These are phyloP conservation scores for Danio rerio DNA, from an alignment of 2,113 vertebrate species.

Conservation along the genomic window GRCz12tu NC_133195.1:40708001-40708500, in stretches of 20 bases:
- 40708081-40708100: neutral
- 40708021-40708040: constrained; percentile 25
- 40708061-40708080: neutral
- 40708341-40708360: constrained; percentile 70
- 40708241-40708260: constrained; percentile 56
- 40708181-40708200: constrained; percentile 44
- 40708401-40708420: constrained; percentile 60
- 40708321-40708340: constrained; percentile 30
- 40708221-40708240: constrained; percentile 55
- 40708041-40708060: constrained; percentile 46
- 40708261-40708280: constrained; percentile 48
- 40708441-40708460: constrained; percentile 71
- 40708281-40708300: constrained; percentile 31
- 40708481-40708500: constrained; percentile 29
- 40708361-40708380: constrained; percentile 84
- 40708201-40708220: constrained; percentile 38
- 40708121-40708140: constrained; percentile 50
- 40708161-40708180: constrained; percentile 58
- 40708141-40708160: constrained; percentile 30
- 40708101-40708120: constrained; percentile 44
- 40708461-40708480: constrained; percentile 36
- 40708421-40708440: constrained; percentile 53
- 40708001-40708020: neutral
- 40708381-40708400: constrained; percentile 82
- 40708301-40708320: constrained; percentile 42